These are phyloP conservation scores for Drosophila testacea DNA, from an alignment of 2,888 invertebrate genomes.

Conservation along the genomic window DNA sequence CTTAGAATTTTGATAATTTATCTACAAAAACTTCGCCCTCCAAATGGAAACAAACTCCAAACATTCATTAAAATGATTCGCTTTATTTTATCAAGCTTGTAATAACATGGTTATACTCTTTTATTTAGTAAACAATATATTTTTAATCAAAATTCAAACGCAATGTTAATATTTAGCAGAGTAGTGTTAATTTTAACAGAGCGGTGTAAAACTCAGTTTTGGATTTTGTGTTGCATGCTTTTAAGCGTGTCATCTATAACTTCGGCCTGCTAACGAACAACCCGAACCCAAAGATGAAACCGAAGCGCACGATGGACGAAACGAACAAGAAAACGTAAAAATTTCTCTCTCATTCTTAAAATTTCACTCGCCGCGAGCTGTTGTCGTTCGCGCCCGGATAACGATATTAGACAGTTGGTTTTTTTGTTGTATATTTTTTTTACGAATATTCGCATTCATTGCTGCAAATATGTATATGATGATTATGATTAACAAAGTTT, in stretches of 20 bases:
- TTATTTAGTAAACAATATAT: too few relatives aligned
- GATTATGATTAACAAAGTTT: slow-evolving; percentile 19
- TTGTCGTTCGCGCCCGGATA: slow-evolving; percentile 68
- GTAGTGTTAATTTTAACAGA: slow-evolving; percentile 21
- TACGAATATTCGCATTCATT: slow-evolving; percentile 29
- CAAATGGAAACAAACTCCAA: too few relatives aligned
- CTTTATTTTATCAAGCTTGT: too few relatives aligned
- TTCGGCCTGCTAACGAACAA: slow-evolving; percentile 38
- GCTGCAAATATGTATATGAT: slow-evolving; percentile 28
- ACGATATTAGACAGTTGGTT: slow-evolving; percentile 61
- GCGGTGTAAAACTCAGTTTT: slow-evolving; percentile 28
- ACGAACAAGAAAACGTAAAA: slow-evolving; percentile 60
- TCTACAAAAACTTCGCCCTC: too few relatives aligned
- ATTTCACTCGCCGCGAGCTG: slow-evolving; percentile 66
- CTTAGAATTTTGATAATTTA: too few relatives aligned
- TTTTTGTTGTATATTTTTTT: slow-evolving; percentile 53
- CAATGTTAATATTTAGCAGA: not conserved
- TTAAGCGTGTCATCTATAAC: slow-evolving; percentile 33
- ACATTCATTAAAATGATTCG: too few relatives aligned
- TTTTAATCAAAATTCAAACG: not conserved
- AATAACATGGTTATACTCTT: too few relatives aligned
- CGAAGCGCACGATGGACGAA: slow-evolving; percentile 48
- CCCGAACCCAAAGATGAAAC: slow-evolving; percentile 46
- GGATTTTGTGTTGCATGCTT: slow-evolving; percentile 39
- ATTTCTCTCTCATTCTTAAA: slow-evolving; percentile 62